phyloP scores from a whole-genome alignment of 2,113 vertebrate genomes.

The Chloebia gouldiae region DNA sequence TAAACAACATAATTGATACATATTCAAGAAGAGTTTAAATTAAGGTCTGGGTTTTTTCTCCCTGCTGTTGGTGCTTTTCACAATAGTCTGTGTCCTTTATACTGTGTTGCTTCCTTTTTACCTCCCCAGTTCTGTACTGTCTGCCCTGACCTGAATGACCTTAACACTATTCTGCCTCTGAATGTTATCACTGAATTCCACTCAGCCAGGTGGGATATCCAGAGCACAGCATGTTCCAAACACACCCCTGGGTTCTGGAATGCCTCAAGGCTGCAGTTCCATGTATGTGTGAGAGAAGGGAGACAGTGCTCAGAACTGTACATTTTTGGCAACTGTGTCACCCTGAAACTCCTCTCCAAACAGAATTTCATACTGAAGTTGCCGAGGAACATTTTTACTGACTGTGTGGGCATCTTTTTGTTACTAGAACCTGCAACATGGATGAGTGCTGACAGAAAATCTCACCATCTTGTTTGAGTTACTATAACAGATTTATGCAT shows the following conservation, averaged over 20 bases:
- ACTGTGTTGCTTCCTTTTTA: neutral
- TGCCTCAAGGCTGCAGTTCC: neutral
- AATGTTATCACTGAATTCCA: neutral
- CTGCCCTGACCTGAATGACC: neutral
- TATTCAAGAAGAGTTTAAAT: neutral
- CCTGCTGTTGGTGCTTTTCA: neutral
- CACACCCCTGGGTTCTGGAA: neutral
- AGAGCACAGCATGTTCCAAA: neutral
- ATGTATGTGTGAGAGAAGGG: neutral
- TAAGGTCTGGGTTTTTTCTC: neutral
- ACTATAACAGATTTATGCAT: neutral
- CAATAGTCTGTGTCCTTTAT: neutral
- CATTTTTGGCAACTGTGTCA: neutral
- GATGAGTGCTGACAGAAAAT: neutral
- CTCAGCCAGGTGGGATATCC: neutral
- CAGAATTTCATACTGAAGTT: neutral
- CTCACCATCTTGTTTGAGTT: neutral
- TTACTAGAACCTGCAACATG: neutral
- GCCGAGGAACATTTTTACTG: neutral
- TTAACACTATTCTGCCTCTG: neutral
- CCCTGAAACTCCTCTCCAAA: neutral
- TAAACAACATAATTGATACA: neutral
- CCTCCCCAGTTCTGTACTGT: neutral
- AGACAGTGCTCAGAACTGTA: neutral
- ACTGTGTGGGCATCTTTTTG: neutral